These are phyloP conservation scores for Coelopa frigida DNA, from an alignment of 1,140 invertebrate species.

Conservation along the genomic window DNA sequence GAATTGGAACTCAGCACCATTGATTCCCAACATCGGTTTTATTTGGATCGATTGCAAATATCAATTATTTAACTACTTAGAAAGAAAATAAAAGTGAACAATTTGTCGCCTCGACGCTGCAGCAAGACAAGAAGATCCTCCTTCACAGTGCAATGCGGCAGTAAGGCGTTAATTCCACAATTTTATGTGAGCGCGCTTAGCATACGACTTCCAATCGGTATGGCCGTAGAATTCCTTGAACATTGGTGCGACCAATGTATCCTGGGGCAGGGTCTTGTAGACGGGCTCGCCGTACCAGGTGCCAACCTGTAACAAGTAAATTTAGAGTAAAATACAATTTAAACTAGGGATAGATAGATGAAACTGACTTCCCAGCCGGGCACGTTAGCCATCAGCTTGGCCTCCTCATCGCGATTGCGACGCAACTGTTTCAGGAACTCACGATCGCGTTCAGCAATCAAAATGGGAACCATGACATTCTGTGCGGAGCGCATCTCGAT, in stretches of 20 bases:
- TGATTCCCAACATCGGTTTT: no score
- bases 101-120: no score
- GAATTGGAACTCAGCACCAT: no score
- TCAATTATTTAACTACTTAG: no score
- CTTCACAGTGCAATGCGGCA: no score
- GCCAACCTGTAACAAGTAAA: slow-evolving; percentile 53
- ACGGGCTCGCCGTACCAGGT: slow-evolving; percentile 78
- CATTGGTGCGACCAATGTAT: slow-evolving; percentile 54
- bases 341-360: background rate
- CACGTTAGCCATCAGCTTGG: slow-evolving; percentile 78
- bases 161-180: slow-evolving; percentile 53
- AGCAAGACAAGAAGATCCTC: no score
- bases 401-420: slow-evolving; percentile 75
- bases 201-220: slow-evolving; percentile 47
- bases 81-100: no score
- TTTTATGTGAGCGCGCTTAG: slow-evolving; percentile 48
- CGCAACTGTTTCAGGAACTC: slow-evolving; percentile 73
- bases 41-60: no score
- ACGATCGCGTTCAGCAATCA: slow-evolving; percentile 74
- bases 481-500: slow-evolving; percentile 68
- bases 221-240: slow-evolving; percentile 68
- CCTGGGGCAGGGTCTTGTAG: slow-evolving; percentile 55
- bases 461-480: slow-evolving; percentile 65
- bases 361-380: slow-evolving; percentile 66
- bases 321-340: background rate